Base-by-base conservation (phyloP, 2,797 vertebrate genomes). In the Heterohyrax brucei region DNA sequence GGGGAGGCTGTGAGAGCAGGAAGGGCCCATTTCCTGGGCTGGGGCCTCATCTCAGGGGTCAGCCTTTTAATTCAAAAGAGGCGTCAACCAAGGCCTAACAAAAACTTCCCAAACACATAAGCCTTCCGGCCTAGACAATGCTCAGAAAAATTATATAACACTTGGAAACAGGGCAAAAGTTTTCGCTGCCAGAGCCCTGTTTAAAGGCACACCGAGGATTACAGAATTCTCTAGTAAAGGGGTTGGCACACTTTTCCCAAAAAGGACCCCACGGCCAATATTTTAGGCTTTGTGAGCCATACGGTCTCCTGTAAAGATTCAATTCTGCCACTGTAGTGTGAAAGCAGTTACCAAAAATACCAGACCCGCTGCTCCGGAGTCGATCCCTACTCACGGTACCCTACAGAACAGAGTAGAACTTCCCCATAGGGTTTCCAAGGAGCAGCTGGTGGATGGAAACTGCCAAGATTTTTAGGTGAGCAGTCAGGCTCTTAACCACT, bases 21-120 rank as follows among this genome's bases (percentile, higher is more conserved):
- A 97, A 96, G 77, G 50, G 77, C 79, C 76, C 21, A 28, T 82
- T 90, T 96, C 96, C 94, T 61, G 93, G 56, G 33, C 46, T 33
- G 39, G 76, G 62, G 62, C 87, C 39, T 24, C 56, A 7, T 28
- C 92, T n/a, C 39, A 50, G 73, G 39, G 75, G 53, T 83, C 78
- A 88, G 62, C 30, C 39, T 33, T 89, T 62, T 39, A 64, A 88
- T 94, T 95, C 90, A 95, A 73, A 94, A 93, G 48, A 72, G 64
- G 61, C 46, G 0, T 62, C 68, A 62, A 68, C 87, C 93, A 88
- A 92, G 50, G 26, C 73, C 84, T 62, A 87, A 96, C 77, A 93
- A 93, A 95, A 78, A 78, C 72, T 92, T 94, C 91, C 92, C 84
- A 44, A 91, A 97, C 73, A 66, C 70, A 90, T 62, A 86, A 84